Evolutionary conservation across 2,888 invertebrate genomes (phyloP).

Genomic region (Teinopalpus imperialis): DNA sequence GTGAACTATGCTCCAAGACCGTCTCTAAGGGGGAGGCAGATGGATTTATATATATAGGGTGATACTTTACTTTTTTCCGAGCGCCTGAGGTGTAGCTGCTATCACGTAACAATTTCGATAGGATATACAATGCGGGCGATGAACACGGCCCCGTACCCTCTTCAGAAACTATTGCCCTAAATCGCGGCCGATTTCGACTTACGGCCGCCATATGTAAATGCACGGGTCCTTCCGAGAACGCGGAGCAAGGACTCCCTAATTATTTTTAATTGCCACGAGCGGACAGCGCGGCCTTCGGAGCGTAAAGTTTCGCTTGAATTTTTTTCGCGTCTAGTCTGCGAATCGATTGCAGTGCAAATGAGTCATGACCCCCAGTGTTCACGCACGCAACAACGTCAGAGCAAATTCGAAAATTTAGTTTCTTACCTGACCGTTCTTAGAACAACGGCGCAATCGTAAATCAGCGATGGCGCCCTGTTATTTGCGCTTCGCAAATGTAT

Average conservation of each 20-base stretch:
- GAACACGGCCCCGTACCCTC: constrained; percentile 13
- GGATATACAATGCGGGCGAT: constrained; percentile 11
- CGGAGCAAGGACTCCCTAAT: constrained; percentile 73
- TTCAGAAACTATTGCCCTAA: constrained; percentile 65
- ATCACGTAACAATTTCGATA: neutral
- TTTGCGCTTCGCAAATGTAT: constrained; percentile 41
- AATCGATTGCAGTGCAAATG: constrained; percentile 65
- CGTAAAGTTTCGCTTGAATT: constrained; percentile 58
- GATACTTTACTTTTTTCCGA: constrained; percentile 1
- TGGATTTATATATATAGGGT: no score
- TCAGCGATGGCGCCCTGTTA: constrained; percentile 77
- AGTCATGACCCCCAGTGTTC: constrained; percentile 50
- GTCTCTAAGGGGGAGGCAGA: no score
- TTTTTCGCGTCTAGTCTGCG: constrained; percentile 77
- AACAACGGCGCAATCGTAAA: constrained; percentile 65
- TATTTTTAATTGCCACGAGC: constrained; percentile 81
- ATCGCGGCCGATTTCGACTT: constrained; percentile 68
- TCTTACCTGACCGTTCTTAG: constrained; percentile 67
- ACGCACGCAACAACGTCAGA: constrained; percentile 48
- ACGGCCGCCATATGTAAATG: constrained; percentile 73
- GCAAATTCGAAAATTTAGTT: constrained; percentile 31
- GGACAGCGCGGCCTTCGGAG: constrained; percentile 71
- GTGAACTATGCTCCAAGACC: no score
- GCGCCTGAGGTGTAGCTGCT: no score
- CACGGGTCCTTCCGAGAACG: constrained; percentile 75